phyloP scores from a whole-genome alignment of 2,113 vertebrate genomes.

The Psilopsiagon aurifrons region DNA sequence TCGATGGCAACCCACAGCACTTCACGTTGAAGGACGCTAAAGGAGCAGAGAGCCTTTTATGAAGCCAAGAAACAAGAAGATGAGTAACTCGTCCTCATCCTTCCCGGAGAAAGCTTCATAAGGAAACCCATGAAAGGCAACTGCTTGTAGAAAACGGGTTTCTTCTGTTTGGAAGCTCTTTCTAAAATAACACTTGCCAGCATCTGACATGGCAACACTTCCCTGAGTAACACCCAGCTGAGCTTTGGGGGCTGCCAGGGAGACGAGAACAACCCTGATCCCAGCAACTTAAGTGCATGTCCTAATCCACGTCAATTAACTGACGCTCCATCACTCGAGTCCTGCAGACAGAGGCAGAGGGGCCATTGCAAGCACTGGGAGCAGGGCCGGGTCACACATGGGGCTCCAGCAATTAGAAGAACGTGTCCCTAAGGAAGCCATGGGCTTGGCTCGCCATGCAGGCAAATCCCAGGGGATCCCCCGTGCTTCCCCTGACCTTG shows the following conservation, averaged over 20 bases:
- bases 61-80: not conserved
- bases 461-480: not conserved
- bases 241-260: not conserved
- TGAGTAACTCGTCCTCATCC: not conserved
- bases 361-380: not conserved
- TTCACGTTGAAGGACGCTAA: not conserved
- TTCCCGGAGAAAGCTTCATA: not conserved
- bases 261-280: not conserved
- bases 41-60: not conserved
- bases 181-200: not conserved
- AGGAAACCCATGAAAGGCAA: constrained; percentile 1
- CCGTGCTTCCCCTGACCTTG: not conserved
- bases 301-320: constrained; percentile 60
- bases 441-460: fast-evolving
- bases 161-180: not conserved
- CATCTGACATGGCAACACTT: not conserved
- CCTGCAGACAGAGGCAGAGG: not conserved
- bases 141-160: not conserved
- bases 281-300: not conserved
- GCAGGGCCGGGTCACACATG: not conserved
- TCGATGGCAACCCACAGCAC: not conserved
- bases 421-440: fast-evolving
- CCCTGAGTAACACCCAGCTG: not conserved
- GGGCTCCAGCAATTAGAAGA: not conserved
- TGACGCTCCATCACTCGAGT: constrained; percentile 8